A percentile compares a stretch with the other conserved stretches of the same genome.
phyloP scores from a whole-genome alignment of 2,113 vertebrate species.

The Carassius carassius region DNA sequence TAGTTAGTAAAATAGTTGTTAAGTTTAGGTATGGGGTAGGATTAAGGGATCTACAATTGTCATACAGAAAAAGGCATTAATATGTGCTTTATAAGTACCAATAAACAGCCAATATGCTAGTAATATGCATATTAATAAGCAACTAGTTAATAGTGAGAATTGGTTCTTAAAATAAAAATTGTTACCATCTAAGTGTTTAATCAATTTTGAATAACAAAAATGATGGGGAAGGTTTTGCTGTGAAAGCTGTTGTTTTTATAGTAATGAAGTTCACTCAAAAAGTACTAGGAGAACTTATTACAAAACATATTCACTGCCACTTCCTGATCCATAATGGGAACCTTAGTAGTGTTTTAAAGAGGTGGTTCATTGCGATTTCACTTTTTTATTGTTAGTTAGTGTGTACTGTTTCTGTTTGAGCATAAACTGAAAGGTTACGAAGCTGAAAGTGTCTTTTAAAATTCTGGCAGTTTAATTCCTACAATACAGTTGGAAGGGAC shows the following conservation, averaged over 20 bases:
- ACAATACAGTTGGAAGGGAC: too few species aligned
- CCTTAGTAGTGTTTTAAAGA: background rate
- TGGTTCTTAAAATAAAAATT: too few species aligned
- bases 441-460: too few species aligned
- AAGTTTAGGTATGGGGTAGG: background rate
- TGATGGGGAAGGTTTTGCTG: background rate
- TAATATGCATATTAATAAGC: background rate
- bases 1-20: too few species aligned
- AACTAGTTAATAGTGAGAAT: background rate
- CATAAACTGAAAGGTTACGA: too few species aligned
- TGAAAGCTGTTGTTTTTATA: background rate
- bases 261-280: background rate
- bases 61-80: background rate
- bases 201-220: too few species aligned
- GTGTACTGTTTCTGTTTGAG: too few species aligned
- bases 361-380: too few species aligned
- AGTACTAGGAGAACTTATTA: background rate
- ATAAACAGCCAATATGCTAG: background rate
- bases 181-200: too few species aligned
- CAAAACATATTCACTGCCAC: background rate
- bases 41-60: too few species aligned
- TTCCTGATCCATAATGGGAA: background rate
- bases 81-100: background rate
- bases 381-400: too few species aligned
- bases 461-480: too few species aligned